These are phyloP conservation scores for Hafferia zeledoni DNA, from an alignment of 2,797 vertebrate genomes.

Conservation along the genomic window DNA sequence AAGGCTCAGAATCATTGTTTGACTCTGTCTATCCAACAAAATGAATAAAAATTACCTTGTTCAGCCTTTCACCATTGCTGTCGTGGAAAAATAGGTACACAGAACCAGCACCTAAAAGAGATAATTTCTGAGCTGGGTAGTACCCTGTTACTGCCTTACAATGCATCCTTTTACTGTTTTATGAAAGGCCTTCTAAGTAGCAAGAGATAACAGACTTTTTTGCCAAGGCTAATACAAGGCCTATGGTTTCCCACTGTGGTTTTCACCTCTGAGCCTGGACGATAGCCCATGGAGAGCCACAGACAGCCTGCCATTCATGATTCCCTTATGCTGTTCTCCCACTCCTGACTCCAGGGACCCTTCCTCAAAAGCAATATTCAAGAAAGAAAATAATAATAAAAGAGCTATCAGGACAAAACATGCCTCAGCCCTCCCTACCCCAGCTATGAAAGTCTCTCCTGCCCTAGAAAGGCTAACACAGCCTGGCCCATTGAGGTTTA, in stretches of 20 bases:
- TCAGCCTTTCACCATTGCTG: neutral
- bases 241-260: neutral
- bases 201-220: neutral
- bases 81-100: neutral
- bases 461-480: neutral
- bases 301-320: neutral
- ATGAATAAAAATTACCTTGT: neutral
- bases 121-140: neutral
- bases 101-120: neutral
- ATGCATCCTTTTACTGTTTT: neutral
- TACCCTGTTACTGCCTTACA: neutral
- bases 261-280: neutral
- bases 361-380: neutral
- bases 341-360: neutral
- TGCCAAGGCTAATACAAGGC: neutral
- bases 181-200: neutral
- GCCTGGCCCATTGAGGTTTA: accelerated
- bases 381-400: neutral
- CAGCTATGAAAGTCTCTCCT: neutral
- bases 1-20: neutral
- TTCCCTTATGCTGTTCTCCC: neutral
- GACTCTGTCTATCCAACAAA: neutral
- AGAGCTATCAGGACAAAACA: neutral
- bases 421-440: neutral
- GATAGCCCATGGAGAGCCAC: neutral